Evolutionary conservation across 2,113 vertebrate genomes (phyloP).

Genomic region (Trichechus manatus): DNA sequence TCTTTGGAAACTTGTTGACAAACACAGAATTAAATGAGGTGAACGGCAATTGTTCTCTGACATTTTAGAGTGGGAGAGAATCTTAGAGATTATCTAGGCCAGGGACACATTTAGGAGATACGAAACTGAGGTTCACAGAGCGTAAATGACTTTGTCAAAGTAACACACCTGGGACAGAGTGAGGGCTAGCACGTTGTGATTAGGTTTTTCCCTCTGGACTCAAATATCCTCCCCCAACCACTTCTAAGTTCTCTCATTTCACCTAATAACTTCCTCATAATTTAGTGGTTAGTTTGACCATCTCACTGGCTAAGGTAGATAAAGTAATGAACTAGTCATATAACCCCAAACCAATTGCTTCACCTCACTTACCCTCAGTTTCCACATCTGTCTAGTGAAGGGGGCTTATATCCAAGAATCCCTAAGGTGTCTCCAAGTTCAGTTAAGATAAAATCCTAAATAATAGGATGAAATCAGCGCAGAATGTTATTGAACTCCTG

Average conservation of each 20-base stretch:
- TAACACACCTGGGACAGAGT: background rate
- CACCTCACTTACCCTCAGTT: background rate
- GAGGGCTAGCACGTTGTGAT: background rate
- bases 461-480: background rate
- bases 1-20: slow-evolving; percentile 38
- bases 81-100: background rate
- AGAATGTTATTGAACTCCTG: background rate
- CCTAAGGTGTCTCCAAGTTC: background rate
- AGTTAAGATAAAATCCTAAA: background rate
- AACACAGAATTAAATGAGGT: slow-evolving; percentile 19
- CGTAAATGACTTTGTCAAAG: slow-evolving; percentile 53
- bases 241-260: background rate
- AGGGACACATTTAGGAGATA: slow-evolving; percentile 46
- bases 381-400: background rate
- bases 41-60: slow-evolving; percentile 22
- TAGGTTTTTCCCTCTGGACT: background rate
- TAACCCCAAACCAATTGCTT: background rate
- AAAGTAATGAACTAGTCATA: background rate
- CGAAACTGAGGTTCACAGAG: background rate
- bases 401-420: background rate
- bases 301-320: background rate
- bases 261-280: background rate
- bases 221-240: background rate
- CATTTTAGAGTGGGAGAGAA: slow-evolving; percentile 34
- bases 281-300: background rate